A percentile compares a stretch with the other conserved stretches of the same genome.
These are phyloP conservation scores for Pelusios castaneus DNA, from an alignment of 2,113 vertebrate genomes.

Conservation along the genomic window DNA sequence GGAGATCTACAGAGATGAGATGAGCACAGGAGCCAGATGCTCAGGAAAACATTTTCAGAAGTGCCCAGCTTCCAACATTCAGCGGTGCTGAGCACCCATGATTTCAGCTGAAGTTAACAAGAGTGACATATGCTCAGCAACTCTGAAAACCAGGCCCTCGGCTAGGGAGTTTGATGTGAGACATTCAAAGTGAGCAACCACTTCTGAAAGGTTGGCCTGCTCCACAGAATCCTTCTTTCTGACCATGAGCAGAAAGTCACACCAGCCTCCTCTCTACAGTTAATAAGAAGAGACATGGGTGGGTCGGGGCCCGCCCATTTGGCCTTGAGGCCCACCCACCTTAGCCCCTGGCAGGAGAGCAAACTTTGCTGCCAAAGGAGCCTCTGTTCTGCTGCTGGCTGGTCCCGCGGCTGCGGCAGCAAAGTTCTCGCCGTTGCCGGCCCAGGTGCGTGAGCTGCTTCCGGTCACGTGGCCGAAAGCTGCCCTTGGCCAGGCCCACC, in stretches of 20 bases:
- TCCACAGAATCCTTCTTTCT: not conserved
- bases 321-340: too few species aligned
- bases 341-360: too few species aligned
- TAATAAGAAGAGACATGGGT: accelerated
- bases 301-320: too few species aligned
- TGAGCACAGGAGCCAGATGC: not conserved
- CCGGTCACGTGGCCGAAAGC: too few species aligned
- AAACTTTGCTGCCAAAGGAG: too few species aligned
- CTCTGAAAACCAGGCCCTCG: accelerated
- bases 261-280: accelerated
- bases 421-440: too few species aligned
- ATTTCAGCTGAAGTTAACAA: slow-evolving; percentile 9
- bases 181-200: not conserved
- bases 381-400: too few species aligned
- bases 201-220: accelerated
- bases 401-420: too few species aligned
- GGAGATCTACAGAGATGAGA: not conserved
- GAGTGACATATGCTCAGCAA: not conserved
- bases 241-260: accelerated
- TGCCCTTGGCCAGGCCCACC: too few species aligned
- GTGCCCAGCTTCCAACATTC: not conserved
- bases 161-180: not conserved
- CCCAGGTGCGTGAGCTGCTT: too few species aligned
- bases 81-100: not conserved
- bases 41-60: not conserved